phyloP scores from a whole-genome alignment of 2,113 vertebrate genomes.

The Oplegnathus fasciatus region DNA sequence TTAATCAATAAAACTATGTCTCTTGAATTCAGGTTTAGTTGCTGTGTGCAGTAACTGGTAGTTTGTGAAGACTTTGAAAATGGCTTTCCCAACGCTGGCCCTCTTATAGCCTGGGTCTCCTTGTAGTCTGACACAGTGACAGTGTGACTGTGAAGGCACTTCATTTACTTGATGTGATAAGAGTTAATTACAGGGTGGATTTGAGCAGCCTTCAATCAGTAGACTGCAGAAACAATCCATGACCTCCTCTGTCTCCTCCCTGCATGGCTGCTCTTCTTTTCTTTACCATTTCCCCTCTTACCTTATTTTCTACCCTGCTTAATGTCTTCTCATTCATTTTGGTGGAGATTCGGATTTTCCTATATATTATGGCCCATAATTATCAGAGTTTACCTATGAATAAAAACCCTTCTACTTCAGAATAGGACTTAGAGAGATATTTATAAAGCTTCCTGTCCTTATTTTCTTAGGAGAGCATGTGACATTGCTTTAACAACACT shows the following conservation, averaged over 20 bases:
- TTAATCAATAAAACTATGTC: background rate
- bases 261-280: conserved; percentile 9
- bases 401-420: background rate
- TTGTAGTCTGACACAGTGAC: conserved; percentile 52
- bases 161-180: conserved; percentile 53
- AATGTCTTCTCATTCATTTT: background rate
- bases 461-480: background rate
- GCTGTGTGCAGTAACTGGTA: background rate
- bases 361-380: background rate
- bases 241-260: conserved; percentile 13
- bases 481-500: background rate
- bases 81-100: background rate
- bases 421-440: background rate
- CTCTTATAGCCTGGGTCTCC: background rate
- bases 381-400: background rate
- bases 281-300: background rate
- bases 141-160: conserved; percentile 48
- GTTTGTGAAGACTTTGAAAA: background rate
- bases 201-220: conserved; percentile 52
- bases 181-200: conserved; percentile 63
- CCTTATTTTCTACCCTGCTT: background rate
- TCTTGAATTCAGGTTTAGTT: background rate
- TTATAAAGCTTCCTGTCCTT: background rate
- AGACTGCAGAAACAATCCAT: conserved; percentile 47
- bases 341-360: background rate